Evolutionary conservation across 2,888 invertebrate genomes (phyloP).

Genomic region (Pyrochroa serraticornis): DNA sequence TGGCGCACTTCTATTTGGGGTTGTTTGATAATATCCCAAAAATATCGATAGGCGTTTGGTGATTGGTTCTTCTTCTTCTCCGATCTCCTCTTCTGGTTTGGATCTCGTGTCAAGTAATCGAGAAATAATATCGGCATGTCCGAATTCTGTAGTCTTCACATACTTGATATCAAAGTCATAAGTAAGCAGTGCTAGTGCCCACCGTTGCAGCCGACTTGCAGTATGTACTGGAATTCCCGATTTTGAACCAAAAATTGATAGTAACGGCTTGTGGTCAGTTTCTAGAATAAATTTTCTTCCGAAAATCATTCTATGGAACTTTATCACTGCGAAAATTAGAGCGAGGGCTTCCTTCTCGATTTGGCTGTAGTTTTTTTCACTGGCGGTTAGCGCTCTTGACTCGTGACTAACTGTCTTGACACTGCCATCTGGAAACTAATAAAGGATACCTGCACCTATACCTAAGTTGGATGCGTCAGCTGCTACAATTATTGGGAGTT

Average conservation of each 20-base stretch:
- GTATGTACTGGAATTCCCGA: conserved; percentile 22
- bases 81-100: too few relatives aligned
- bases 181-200: conserved; percentile 17
- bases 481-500: background rate
- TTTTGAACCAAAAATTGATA: conserved; percentile 19
- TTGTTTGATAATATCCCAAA: too few relatives aligned
- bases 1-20: too few relatives aligned
- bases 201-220: conserved; percentile 23
- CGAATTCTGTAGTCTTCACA: background rate
- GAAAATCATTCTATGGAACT: conserved; percentile 10
- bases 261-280: conserved; percentile 18
- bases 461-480: conserved; percentile 26
- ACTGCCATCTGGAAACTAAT: conserved; percentile 17
- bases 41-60: too few relatives aligned
- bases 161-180: conserved; percentile 24
- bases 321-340: conserved; percentile 23
- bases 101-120: background rate
- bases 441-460: conserved; percentile 20
- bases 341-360: conserved; percentile 21
- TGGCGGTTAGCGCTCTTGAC: conserved; percentile 19
- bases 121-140: background rate
- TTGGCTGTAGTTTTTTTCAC: conserved; percentile 21
- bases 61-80: too few relatives aligned
- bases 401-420: conserved; percentile 24
- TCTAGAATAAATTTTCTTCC: conserved; percentile 7